Conservation (phyloP, 2,113 vertebrate species). For the Sorex fumeus region DNA sequence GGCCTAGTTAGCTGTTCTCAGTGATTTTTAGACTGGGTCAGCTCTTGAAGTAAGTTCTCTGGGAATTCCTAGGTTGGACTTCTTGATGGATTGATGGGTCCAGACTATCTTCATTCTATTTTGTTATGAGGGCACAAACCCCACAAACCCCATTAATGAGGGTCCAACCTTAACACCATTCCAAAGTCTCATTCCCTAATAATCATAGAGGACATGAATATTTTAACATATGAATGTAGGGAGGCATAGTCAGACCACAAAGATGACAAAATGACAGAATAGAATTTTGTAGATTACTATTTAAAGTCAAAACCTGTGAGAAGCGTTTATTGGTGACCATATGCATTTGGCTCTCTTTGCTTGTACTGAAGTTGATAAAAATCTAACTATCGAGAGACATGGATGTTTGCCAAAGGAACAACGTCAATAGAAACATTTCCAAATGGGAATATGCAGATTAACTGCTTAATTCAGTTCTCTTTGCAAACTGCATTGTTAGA, state of each 20-base stretch:
- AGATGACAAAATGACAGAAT: neutral
- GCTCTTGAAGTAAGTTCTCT: too few relatives aligned
- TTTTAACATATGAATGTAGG: neutral
- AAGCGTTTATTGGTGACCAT: neutral
- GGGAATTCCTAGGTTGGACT: too few relatives aligned
- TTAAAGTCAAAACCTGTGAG: neutral
- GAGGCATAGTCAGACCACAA: neutral
- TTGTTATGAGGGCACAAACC: too few relatives aligned
- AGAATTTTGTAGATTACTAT: neutral
- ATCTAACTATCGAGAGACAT: constrained; percentile 37
- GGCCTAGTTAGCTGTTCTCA: too few relatives aligned
- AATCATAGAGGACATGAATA: neutral
- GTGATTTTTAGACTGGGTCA: too few relatives aligned
- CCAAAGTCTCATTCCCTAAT: neutral
- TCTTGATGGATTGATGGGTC: too few relatives aligned
- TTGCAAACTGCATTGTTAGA: constrained; percentile 42
- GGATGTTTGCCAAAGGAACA: constrained; percentile 35
- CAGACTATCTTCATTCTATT: too few relatives aligned
- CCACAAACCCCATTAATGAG: neutral
- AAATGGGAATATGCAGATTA: constrained; percentile 54
- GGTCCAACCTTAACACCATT: neutral
- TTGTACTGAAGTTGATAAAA: constrained; percentile 37
- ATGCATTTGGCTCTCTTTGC: constrained; percentile 35
- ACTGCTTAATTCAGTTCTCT: constrained; percentile 58
- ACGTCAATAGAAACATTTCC: constrained; percentile 62